Evolutionary conservation across 2,888 invertebrate genomes (phyloP), one percentile per base, ranked within the genome.

Genomic region (Pterostichus madidus): DNA sequence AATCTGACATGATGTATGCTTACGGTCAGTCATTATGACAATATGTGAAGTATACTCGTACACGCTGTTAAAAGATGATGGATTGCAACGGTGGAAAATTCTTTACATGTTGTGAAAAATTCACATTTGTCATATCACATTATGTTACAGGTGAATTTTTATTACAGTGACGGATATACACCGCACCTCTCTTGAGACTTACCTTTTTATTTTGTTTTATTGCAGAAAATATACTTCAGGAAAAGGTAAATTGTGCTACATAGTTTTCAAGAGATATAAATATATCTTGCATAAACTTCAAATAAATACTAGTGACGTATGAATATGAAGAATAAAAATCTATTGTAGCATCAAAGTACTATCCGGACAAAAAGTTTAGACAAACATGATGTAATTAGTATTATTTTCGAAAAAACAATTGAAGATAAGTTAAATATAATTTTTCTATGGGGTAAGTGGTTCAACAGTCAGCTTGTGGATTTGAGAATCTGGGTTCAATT

Each of bases 91-190:
- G 7, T 17, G 68, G 68, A 44, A 71, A 71, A 71, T 71, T 71
- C 68, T 71, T 71, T 71, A 71, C 68, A 71, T 44, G 68, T 39
- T 15, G 68, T 64, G 64, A 64, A 64, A 64, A 71, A 44, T 71
- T 71, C 68, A 71, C 68, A 71, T 71, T 71, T 71, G 68, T 71
- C 68, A 71, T 71, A 44, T 15, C 68, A 44, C 68, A 71, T 71
- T 71, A 71, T 44, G 44, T 44, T 44, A 44, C 68, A 71, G 68
- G 68, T 71, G 68, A 44, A 44, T 71, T 71, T 71, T 71, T 71
- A 71, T 71, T 71, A 71, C 68, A 44, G 44, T 71, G 68, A 71
- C 68, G 68, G 46, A 71, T 44, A 17, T 44, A 71, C 68, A 71
- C 68, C 68, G 17, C 68, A 7, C 0, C 15, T 71, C 68, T 15